phyloP scores from a whole-genome alignment of 2,888 invertebrate species.

The Diadromus collaris region DNA sequence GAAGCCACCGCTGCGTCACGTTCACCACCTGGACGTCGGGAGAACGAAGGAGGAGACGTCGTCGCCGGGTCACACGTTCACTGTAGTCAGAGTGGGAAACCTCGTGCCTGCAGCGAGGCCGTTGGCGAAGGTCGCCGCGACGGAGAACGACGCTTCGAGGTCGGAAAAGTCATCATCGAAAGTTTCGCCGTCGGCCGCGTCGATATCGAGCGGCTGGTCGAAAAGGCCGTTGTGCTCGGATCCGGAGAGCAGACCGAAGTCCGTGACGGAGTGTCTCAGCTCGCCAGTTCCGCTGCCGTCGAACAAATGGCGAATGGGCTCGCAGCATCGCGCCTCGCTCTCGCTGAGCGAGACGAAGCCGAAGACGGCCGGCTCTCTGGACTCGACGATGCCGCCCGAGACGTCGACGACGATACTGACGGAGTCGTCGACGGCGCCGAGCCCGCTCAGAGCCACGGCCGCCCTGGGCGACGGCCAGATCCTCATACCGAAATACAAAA shows the following conservation, averaged over 20 bases:
- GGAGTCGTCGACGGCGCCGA: constrained; percentile 82
- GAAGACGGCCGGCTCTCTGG: constrained; percentile 17
- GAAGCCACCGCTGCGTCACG: constrained; percentile 66
- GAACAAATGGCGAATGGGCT: constrained; percentile 77
- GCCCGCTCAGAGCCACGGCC: constrained; percentile 80
- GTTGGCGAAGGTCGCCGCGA: constrained; percentile 49
- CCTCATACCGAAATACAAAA: constrained; percentile 81
- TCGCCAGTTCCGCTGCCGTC: constrained; percentile 69
- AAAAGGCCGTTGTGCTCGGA: constrained; percentile 63
- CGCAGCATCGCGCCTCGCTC: constrained; percentile 71
- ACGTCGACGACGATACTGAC: constrained; percentile 80
- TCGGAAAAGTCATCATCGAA: constrained; percentile 53
- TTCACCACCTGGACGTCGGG: constrained; percentile 59
- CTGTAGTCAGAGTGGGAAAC: constrained; percentile 56
- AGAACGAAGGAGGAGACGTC: constrained; percentile 49
- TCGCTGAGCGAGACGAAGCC: constrained; percentile 66
- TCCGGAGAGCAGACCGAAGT: constrained; percentile 72
- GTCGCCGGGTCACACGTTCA: constrained; percentile 63
- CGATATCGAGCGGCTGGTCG: constrained; percentile 52
- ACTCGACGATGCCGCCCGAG: constrained; percentile 37
- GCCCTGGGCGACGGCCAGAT: constrained; percentile 72
- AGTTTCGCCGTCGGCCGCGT: constrained; percentile 20
- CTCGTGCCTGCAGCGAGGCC: constrained; percentile 31
- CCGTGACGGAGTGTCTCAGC: constrained; percentile 73
- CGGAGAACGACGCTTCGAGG: constrained; percentile 59